Base-by-base conservation (phyloP, 2,888 invertebrate genomes). In the Chrysodeixis includens region DNA sequence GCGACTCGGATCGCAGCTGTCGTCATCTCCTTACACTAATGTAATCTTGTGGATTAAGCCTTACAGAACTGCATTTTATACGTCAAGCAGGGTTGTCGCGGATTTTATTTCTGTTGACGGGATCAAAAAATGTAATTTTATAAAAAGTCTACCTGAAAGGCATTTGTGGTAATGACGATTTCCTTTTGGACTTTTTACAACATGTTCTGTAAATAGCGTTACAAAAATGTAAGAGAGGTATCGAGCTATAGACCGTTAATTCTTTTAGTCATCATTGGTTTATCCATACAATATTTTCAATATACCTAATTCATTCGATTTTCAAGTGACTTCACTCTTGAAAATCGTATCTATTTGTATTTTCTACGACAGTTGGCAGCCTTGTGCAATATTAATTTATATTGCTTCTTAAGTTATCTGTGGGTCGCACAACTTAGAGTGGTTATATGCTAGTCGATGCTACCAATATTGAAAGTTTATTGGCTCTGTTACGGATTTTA, bases 41-140 rank as follows among this genome's bases (percentile, higher is more conserved):
- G 69, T 75, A 75, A 81, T 78, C 61, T 69, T 58, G 66, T 60
- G 79, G 59, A 78, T 69, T 70, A 76, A 81, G 62, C 66, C 58
- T 66, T 62, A 56, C 30, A 35, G 32, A 22, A 52, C 55, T 59
- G n/a, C 62, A 30, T 60, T 59, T 14, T 64, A 62, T 76, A 55
- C 65, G 57, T 55, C 52, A 49, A 32, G 40, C 60, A 74, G 60
- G 70, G 70, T 22, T 69, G 64, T 7, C 75, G 10, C 16, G 16
- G 2, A 18, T 16, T 46, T 46, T 16, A 46, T 18, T 2, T 8
- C n/a, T 40, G n/a, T 40, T 40, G 40, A 40, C n/a, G n/a, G n/a
- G n/a, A 40, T 35, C 14, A 35, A 35, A 14, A 14, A 35, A 35
- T n/a, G 14, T 35, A 40, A 35, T 35, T 35, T 53, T 55, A 30